Conservation (phyloP, 1,140 invertebrate genomes). For the Asbolus verrucosus region DNA sequence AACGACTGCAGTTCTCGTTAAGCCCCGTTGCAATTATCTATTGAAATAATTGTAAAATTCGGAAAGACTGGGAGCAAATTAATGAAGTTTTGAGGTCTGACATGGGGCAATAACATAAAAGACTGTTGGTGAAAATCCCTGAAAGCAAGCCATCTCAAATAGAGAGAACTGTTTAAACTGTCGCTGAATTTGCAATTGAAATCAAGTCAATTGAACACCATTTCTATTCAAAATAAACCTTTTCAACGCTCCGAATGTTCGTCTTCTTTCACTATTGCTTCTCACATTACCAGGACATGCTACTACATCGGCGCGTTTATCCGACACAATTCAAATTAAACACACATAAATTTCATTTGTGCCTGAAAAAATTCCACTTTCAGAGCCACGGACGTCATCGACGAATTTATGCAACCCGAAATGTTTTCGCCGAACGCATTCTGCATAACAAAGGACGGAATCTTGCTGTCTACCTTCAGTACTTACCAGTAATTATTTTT, state of each 20-base stretch:
- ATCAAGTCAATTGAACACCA: conserved; percentile 52
- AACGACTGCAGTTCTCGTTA: not conserved
- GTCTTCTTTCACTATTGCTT: conserved; percentile 32
- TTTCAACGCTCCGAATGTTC: conserved; percentile 32
- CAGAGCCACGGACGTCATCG: not conserved
- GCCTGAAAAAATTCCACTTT: not conserved
- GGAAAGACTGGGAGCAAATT: conserved; percentile 7
- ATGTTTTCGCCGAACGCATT: too few relatives aligned
- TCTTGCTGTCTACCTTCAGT: not conserved
- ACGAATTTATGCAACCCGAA: too few relatives aligned
- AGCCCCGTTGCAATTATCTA: not conserved
- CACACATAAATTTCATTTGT: not conserved
- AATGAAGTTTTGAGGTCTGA: conserved; percentile 37
- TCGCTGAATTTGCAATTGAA: conserved; percentile 51
- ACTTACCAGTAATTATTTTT: not conserved
- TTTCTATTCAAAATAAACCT: conserved; percentile 53
- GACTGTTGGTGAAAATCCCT: conserved; percentile 37
- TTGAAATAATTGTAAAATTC: conserved; percentile 19
- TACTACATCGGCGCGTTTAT: conserved; percentile 10
- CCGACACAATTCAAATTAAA: conserved; percentile 17
- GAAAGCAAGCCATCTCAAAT: conserved; percentile 45
- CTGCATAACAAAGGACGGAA: too few relatives aligned
- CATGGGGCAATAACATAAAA: conserved; percentile 37
- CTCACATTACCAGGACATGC: conserved; percentile 30
- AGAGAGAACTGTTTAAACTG: conserved; percentile 48